These are phyloP conservation scores for Ancistrus triradiatus DNA, from an alignment of 2,113 vertebrate species.

Conservation along the genomic window DNA sequence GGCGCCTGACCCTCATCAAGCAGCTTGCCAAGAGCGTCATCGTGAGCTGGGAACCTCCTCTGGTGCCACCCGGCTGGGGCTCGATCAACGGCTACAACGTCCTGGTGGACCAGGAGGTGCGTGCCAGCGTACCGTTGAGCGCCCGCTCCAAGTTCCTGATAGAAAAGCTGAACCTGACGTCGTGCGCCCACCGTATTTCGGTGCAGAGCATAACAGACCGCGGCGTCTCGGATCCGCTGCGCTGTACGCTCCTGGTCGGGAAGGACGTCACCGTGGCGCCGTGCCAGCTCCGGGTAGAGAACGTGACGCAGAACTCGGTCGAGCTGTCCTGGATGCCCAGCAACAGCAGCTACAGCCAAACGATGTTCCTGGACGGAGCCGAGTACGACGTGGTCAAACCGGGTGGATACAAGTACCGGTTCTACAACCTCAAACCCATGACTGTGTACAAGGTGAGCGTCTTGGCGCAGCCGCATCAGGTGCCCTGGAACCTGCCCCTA, in stretches of 20 bases:
- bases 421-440: slow-evolving; percentile 88
- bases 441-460: slow-evolving; percentile 87
- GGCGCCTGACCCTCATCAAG: slow-evolving; percentile 95
- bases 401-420: slow-evolving; percentile 85
- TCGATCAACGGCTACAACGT: slow-evolving; percentile 88
- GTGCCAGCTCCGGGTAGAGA: slow-evolving; percentile 83
- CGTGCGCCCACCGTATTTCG: slow-evolving; percentile 85
- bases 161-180: slow-evolving; percentile 86
- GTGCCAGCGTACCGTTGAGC: slow-evolving; percentile 81
- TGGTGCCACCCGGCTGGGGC: slow-evolving; percentile 87
- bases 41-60: slow-evolving; percentile 92
- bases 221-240: slow-evolving; percentile 85
- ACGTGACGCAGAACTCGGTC: slow-evolving; percentile 82
- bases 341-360: slow-evolving; percentile 95
- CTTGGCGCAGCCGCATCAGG: slow-evolving; percentile 90
- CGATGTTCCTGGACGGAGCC: slow-evolving; percentile 88
- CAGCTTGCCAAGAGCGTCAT: slow-evolving; percentile 98
- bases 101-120: slow-evolving; percentile 86
- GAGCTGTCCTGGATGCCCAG: slow-evolving; percentile 93
- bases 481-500: slow-evolving; percentile 94
- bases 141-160: slow-evolving; percentile 88
- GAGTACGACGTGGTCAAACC: slow-evolving; percentile 89
- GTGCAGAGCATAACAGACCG: slow-evolving; percentile 85
- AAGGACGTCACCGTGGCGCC: slow-evolving; percentile 92
- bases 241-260: slow-evolving; percentile 90